Evolutionary conservation across 2,888 invertebrate genomes (phyloP).

Genomic region (Rhagonycha fulva): DNA sequence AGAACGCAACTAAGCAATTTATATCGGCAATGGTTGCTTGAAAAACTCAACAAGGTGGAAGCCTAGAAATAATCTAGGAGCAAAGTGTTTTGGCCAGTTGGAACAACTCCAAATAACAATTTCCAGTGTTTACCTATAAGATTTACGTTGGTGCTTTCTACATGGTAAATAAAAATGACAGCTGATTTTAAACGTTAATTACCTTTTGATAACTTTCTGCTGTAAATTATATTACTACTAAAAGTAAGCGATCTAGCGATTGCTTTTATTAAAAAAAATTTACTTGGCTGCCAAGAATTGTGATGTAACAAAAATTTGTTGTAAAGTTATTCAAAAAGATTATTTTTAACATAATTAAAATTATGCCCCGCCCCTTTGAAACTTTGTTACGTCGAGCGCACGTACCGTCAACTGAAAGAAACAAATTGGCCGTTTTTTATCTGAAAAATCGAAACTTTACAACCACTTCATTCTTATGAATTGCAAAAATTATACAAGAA

Average conservation of each 20-base stretch:
- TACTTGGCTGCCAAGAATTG: not conserved
- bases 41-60: constrained; percentile 47
- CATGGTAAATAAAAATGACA: not conserved
- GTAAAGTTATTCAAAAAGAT: not conserved
- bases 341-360: too few species aligned
- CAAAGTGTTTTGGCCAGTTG: constrained; percentile 46
- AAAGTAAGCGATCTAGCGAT: not conserved
- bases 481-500: too few species aligned
- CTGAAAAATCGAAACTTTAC: too few species aligned
- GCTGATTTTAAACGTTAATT: not conserved
- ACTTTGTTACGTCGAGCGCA: too few species aligned
- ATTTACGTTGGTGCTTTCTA: not conserved
- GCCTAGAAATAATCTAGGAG: constrained; percentile 51
- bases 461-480: too few species aligned
- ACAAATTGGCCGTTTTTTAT: too few species aligned
- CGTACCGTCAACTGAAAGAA: too few species aligned
- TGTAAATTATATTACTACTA: not conserved
- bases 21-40: constrained; percentile 43
- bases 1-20: constrained; percentile 25
- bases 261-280: not conserved
- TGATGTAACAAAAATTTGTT: not conserved
- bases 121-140: constrained; percentile 9
- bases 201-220: not conserved
- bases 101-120: constrained; percentile 46
- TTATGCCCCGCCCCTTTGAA: too few species aligned